Evolutionary conservation across 1,140 invertebrate species (phyloP), one percentile per base, ranked within the genome.

Genomic region (Rhynchophorus ferrugineus): DNA sequence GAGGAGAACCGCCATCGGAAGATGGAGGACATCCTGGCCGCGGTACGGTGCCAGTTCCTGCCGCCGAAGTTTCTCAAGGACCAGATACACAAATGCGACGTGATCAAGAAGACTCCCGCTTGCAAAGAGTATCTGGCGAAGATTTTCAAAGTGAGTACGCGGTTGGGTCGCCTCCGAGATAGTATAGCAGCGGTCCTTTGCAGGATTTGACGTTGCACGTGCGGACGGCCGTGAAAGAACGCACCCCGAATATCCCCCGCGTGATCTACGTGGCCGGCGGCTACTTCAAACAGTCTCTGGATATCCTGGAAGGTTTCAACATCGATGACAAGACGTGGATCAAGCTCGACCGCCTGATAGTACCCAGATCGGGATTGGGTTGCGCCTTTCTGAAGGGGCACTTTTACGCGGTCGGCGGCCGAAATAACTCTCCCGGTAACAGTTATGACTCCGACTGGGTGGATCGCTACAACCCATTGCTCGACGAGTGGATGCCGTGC

Each of bases 251-350:
- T 64, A 87, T 86, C 11, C 86, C 87, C 0, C 76, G 86, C 36
- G 83, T 94, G 33, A 91, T 95, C 56, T 95, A 92, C 67, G 83
- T 91, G 18, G 89, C 87, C 8, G 92, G 91, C 5, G 92, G 92
- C 8, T 95, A 93, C 68, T 80, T 85, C 35, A 77, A 84, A 53
- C 83, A 91, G 64, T 93, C 90, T 2, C 72, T 95, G 44, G 88
- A 91, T 66, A 79, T 85, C 38, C 72, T 95, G 57, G 91, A 95
- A 69, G 88, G 84, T 1, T 95, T 84, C 68, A 92, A 92, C 70
- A 80, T 87, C 5, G 84, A 89, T 59, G 86, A 91, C 59, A 82
- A 84, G 63, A 81, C 80, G 14, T 95, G 91, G 91, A 80, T 80
- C 20, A 78, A 82, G 14, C 73, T 93, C 41, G 79, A 87, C 1